phyloP scores from a whole-genome alignment of 1,140 invertebrate genomes.

The Cryptotermes secundus region DNA sequence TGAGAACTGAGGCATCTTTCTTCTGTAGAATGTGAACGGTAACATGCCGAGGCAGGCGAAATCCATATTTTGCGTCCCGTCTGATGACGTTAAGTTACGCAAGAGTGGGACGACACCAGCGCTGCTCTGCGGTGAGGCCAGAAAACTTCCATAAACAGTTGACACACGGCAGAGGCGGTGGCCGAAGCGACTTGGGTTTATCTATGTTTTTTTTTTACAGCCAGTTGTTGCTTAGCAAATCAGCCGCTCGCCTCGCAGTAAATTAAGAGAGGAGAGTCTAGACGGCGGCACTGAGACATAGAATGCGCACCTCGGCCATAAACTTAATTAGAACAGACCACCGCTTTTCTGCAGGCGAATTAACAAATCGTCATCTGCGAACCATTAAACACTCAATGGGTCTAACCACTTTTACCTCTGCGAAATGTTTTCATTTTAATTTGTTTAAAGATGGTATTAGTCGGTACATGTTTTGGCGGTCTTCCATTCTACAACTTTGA shows the following conservation, averaged over 20 bases:
- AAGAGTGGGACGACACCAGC: no score
- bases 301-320: background rate
- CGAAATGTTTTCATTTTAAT: background rate
- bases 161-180: no score
- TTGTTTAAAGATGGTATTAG: background rate
- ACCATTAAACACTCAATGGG: background rate
- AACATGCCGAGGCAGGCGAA: no score
- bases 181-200: no score
- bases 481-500: background rate
- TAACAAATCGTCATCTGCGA: background rate
- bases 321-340: background rate
- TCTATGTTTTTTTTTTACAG: no score
- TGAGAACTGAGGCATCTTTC: no score
- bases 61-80: no score
- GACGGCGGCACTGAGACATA: background rate
- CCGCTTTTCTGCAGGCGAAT: background rate
- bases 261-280: background rate
- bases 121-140: no score
- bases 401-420: background rate
- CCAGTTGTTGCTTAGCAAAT: no score
- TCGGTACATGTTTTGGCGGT: background rate
- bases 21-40: no score
- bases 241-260: background rate
- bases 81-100: no score
- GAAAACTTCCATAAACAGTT: no score